Evolutionary conservation across 2,888 invertebrate species (phyloP), one percentile per base, ranked within the genome.

Genomic region (Xanthorhoe designata): DNA sequence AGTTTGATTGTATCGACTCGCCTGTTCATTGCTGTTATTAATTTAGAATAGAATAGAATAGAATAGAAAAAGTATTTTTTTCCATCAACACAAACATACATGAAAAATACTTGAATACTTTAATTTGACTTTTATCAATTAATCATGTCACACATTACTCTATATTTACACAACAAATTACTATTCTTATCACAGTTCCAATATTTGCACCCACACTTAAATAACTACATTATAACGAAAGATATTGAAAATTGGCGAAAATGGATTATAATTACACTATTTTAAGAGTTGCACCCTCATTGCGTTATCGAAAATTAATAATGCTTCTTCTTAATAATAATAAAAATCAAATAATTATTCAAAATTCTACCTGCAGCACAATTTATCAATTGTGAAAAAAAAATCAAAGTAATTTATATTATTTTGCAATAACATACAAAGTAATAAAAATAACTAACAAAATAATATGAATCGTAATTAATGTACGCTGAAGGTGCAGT

Each of bases 101-200:
- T n/a, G n/a, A n/a, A n/a, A n/a, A n/a, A n/a, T n/a, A n/a, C n/a
- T n/a, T n/a, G n/a, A n/a, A n/a, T n/a, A n/a, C 24, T 0, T 58
- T 19, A 57, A 52, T 51, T 57, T 61, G 57, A 66, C 66, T 61
- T 56, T 56, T 63, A 63, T 60, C 59, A 67, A 67, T 55, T 67
- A 67, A 51, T 6, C 50, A 47, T 62, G 9, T 49, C 61, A 64
- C 63, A 64, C 64, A 54, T 62, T 65, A 74, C 59, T 52, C 60
- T 68, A 69, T 79, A 83, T 77, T 72, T 78, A 80, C 79, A 79
- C 82, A 84, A 86, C 80, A 79, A 81, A 83, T 84, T 84, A 86
- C 87, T 87, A 85, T 71, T 78, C 80, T 73, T 90, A 90, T 91
- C 90, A 91, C 91, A 91, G 91, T 87, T 87, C 80, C 86, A 87